phyloP scores from a whole-genome alignment of 2,797 vertebrate species.

The Microctenopoma stevenorrisi region DNA sequence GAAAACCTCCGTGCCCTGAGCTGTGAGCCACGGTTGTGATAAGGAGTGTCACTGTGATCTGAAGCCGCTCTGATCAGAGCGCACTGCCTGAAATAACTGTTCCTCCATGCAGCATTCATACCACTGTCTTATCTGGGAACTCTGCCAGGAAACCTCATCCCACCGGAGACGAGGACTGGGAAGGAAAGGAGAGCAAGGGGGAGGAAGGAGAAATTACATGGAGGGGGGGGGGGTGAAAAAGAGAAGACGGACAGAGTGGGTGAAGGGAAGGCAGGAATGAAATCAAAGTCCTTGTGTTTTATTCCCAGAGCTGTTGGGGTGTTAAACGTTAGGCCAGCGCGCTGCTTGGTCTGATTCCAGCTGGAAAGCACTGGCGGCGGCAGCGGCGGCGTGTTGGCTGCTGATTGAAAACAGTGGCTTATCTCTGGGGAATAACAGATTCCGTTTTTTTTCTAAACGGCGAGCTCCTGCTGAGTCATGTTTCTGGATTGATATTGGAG shows the following conservation, averaged over 20 bases:
- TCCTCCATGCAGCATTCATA: constrained; percentile 68
- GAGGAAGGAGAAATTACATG: constrained; percentile 43
- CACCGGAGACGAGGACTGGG: constrained; percentile 63
- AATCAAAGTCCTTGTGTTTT: constrained; percentile 60
- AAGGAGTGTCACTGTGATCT: constrained; percentile 70
- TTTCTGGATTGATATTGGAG: constrained; percentile 66
- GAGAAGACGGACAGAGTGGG: constrained; percentile 40
- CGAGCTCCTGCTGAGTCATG: constrained; percentile 62
- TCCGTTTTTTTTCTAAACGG: constrained; percentile 34
- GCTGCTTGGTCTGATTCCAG: constrained; percentile 67
- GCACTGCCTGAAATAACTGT: constrained; percentile 71
- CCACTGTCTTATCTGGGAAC: constrained; percentile 78
- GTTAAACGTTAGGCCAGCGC: constrained; percentile 57
- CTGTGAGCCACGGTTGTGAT: constrained; percentile 57
- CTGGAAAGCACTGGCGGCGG: constrained; percentile 40
- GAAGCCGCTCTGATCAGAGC: constrained; percentile 73
- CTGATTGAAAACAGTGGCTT: constrained; percentile 64
- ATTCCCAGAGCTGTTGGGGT: constrained; percentile 74
- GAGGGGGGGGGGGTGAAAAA: constrained; percentile 39
- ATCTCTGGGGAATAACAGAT: constrained; percentile 52
- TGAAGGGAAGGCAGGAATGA: constrained; percentile 45
- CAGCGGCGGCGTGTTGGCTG: constrained; percentile 56
- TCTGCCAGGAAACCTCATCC: constrained; percentile 77
- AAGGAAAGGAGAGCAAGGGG: constrained; percentile 40
- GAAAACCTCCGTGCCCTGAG: constrained; percentile 40